Evolutionary conservation across 2,888 invertebrate genomes (phyloP).

Genomic region (Drosophila monieri): DNA sequence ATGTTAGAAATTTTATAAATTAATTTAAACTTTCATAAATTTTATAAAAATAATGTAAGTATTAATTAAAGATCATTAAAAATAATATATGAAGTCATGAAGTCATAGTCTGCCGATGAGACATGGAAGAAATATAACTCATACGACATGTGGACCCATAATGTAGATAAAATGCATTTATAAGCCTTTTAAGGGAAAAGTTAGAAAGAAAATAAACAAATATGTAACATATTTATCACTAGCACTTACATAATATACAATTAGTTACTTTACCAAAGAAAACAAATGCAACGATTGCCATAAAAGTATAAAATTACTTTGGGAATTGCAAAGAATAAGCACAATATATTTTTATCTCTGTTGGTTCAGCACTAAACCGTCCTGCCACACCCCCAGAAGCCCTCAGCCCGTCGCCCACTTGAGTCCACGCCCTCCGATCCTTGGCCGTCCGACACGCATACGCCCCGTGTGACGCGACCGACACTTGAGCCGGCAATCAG

Average conservation of each 20-base stretch:
- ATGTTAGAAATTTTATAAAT: too few relatives aligned
- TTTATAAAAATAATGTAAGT: neutral
- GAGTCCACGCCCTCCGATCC: conserved; percentile 10
- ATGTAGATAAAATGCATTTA: too few relatives aligned
- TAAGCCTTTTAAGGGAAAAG: too few relatives aligned
- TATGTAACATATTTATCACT: neutral
- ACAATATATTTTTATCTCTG: conserved; percentile 5
- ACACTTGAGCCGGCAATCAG: conserved; percentile 77
- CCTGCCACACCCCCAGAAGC: conserved; percentile 6
- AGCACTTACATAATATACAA: too few relatives aligned
- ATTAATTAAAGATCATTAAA: neutral
- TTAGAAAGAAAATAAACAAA: neutral
- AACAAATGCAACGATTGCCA: neutral
- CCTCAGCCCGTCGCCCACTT: neutral
- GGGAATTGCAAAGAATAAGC: neutral
- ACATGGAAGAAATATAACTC: too few relatives aligned
- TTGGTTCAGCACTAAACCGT: conserved; percentile 23
- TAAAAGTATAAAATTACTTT: neutral
- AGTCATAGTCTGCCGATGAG: too few relatives aligned
- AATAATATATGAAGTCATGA: too few relatives aligned
- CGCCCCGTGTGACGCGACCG: conserved; percentile 61
- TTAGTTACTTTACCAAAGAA: neutral
- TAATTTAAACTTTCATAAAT: too few relatives aligned
- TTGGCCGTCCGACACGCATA: conserved; percentile 48
- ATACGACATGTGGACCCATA: too few relatives aligned